phyloP scores from a whole-genome alignment of 2,888 invertebrate species.

The Corythucha ciliata region DNA sequence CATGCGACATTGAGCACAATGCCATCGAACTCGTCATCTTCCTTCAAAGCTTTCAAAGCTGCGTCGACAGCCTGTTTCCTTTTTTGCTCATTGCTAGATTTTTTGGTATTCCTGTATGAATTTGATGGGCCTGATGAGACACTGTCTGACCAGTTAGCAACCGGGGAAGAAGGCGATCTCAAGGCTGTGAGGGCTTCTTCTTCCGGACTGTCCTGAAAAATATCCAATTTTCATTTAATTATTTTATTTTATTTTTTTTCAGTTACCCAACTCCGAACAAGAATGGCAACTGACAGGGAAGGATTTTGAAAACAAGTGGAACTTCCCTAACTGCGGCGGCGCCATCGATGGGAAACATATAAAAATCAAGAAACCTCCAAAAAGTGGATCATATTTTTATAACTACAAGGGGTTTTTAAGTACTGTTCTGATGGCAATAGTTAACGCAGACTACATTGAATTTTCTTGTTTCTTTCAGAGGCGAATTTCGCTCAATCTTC shows the following conservation, averaged over 20 bases:
- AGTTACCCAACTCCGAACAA: slow-evolving; percentile 27
- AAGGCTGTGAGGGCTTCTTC: slow-evolving; percentile 16
- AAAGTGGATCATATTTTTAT: slow-evolving; percentile 27
- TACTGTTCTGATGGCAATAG: slow-evolving; percentile 30
- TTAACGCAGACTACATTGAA: slow-evolving; percentile 24
- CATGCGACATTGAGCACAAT: slow-evolving; percentile 22
- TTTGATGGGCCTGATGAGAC: slow-evolving; percentile 21
- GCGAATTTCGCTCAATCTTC: no score
- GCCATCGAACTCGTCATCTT: slow-evolving; percentile 22
- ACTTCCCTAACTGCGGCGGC: slow-evolving; percentile 22
- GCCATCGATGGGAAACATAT: slow-evolving; percentile 13
- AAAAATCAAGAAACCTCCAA: slow-evolving; percentile 27
- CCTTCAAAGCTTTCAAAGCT: slow-evolving; percentile 22
- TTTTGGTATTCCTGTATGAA: slow-evolving; percentile 22
- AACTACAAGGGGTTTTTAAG: slow-evolving; percentile 32
- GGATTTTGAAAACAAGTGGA: slow-evolving; percentile 22
- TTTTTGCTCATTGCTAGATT: slow-evolving; percentile 19
- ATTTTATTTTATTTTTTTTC: slow-evolving; percentile 16
- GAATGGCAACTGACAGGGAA: slow-evolving; percentile 24
- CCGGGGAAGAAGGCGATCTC: slow-evolving; percentile 20
- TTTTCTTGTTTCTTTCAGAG: no score
- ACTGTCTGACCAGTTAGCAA: slow-evolving; percentile 23
- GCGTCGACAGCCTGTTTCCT: slow-evolving; percentile 21
- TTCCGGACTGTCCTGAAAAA: slow-evolving; percentile 24
- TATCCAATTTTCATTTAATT: slow-evolving; percentile 5